Evolutionary conservation across 2,113 vertebrate genomes (phyloP).

Genomic region (Mionectes macconnelli): DNA sequence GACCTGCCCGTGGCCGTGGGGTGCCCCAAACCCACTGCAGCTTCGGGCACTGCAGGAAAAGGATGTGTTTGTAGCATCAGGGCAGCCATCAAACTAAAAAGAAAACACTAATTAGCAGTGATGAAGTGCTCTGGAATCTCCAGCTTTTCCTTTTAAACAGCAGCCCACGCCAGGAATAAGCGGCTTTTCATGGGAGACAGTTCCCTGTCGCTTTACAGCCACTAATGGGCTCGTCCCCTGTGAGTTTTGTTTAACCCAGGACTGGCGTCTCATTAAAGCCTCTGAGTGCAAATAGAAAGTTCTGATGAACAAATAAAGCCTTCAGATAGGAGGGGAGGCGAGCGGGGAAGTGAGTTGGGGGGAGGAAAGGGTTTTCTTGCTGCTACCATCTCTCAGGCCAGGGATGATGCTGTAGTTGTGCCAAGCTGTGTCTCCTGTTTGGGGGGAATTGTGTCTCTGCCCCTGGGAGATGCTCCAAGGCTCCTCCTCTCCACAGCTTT

Average conservation of each 20-base stretch:
- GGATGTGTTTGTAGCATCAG: rapidly evolving
- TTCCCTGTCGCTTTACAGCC: background rate
- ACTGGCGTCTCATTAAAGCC: background rate
- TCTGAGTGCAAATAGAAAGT: background rate
- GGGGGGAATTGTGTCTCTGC: background rate
- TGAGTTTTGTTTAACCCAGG: rapidly evolving
- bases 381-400: background rate
- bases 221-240: background rate
- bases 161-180: background rate
- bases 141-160: background rate
- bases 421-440: background rate
- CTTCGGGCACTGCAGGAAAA: background rate
- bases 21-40: background rate
- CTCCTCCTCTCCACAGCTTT: background rate
- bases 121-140: background rate
- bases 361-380: background rate
- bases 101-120: background rate
- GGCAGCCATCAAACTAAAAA: background rate
- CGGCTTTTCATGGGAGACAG: rapidly evolving
- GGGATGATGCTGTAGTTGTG: background rate
- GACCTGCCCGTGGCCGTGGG: background rate
- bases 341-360: rapidly evolving
- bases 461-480: background rate
- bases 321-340: background rate
- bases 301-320: background rate